Evolutionary conservation across 2,797 vertebrate genomes (phyloP), one percentile per base, ranked within the genome.

Genomic region (Darevskia nairensis): DNA sequence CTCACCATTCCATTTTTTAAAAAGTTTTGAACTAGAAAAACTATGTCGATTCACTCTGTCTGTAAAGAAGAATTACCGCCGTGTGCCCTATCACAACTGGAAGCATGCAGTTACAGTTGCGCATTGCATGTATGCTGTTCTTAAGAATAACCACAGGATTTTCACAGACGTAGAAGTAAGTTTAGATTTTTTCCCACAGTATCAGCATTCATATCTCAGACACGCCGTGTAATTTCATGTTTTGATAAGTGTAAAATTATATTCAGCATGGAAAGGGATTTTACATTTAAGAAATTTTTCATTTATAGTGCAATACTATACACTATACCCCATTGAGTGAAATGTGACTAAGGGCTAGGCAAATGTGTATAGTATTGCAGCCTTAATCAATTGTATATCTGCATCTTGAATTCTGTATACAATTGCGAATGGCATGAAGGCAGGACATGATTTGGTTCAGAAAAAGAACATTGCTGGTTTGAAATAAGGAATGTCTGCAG

Each of bases 31-130:
- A 91, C 97, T 98, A 93, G 99, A 99, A 94, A 99, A 99, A 94
- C 91, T 99, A 59, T 99, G 99, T 93, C 98, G 99, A 44, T 99
- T 99, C 91, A 99, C 98, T 55, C 99, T 99, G 99, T 99, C 99
- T 0, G 99, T 99, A 85, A 98, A 98, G 95, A 99, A 99, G 96
- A 99, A 99, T 95, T 99, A 99, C 95, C 97, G 99, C 6, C 98
- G 99, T 23, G 99, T 99, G 90, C 99, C 99, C 44, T 99, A 99
- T 94, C 99, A 99, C 97, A 99, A 99, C 96, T 99, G 99, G 99
- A 99, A 99, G 92, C 99, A 99, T 0, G 99, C 99, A 0, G 97
- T 99, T 91, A 99, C 98, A 0, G 99, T 99, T 75, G 98, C 98
- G 0, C 99, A 99, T 95, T 99, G 99, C 94, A 99, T 99, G 99